Percentiles rank a stretch among this genome's conserved stretches.
phyloP scores from a whole-genome alignment of 2,888 invertebrate genomes.

The Pachycephus smyrnensis region DNA sequence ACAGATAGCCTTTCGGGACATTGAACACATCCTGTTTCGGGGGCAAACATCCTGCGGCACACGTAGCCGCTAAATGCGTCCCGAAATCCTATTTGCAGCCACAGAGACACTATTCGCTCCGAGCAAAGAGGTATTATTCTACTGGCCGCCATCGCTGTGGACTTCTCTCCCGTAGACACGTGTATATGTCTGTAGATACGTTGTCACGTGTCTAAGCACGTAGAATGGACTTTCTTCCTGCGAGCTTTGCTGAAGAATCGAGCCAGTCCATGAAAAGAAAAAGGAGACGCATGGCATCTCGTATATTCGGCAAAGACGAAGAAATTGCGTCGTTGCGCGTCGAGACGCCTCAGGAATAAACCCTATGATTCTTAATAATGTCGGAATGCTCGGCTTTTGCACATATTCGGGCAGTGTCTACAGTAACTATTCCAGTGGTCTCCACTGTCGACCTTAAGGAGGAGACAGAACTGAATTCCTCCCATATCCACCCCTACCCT shows the following conservation, averaged over 20 bases:
- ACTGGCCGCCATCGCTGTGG: background rate
- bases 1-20: slow-evolving; percentile 61
- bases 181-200: background rate
- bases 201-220: background rate
- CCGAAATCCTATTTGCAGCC: slow-evolving; percentile 12
- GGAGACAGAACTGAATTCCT: background rate
- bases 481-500: background rate
- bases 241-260: background rate
- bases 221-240: background rate
- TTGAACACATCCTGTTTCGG: slow-evolving; percentile 54
- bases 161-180: background rate
- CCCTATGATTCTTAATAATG: background rate
- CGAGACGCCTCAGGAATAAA: background rate
- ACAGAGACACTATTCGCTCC: background rate
- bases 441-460: background rate
- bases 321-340: background rate
- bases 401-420: background rate
- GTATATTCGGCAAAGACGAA: background rate
- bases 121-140: background rate
- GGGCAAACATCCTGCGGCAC: slow-evolving; percentile 53
- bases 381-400: background rate
- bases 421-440: background rate
- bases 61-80: slow-evolving; percentile 26
- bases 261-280: too few species aligned
- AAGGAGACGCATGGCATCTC: too few species aligned